phyloP scores from a whole-genome alignment of 1,140 invertebrate genomes.

The Rhopalosiphum padi region DNA sequence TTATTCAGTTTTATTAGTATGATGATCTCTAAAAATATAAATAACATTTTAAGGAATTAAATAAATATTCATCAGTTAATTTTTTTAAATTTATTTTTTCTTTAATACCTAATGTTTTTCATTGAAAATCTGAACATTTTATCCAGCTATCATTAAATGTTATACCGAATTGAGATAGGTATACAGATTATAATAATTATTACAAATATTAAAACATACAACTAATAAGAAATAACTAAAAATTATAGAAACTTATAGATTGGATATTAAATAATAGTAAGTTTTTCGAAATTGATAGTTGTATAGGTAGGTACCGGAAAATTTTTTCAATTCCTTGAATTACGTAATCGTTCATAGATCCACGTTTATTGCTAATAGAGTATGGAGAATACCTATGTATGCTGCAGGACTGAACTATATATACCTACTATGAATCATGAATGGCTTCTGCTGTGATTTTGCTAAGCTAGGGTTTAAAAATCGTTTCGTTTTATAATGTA shows the following conservation, averaged over 20 bases:
- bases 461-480: conserved; percentile 16
- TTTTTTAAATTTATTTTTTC: too few relatives aligned
- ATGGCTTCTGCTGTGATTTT: conserved; percentile 43
- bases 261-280: background rate
- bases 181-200: background rate
- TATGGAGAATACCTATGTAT: conserved; percentile 20
- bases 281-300: background rate
- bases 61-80: background rate
- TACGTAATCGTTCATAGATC: background rate
- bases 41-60: background rate
- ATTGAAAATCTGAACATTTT: background rate
- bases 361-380: background rate
- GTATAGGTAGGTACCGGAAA: background rate
- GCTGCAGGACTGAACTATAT: background rate
- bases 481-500: background rate
- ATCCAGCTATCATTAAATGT: background rate
- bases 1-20: background rate
- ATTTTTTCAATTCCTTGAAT: background rate
- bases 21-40: background rate
- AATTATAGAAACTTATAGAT: background rate
- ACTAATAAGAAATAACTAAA: background rate
- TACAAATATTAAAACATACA: background rate
- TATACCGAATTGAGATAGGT: background rate
- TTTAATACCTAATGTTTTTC: too few relatives aligned
- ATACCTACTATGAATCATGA: background rate